These are phyloP conservation scores for Enteromius anoplus DNA, from an alignment of 2,797 vertebrate genomes.

Conservation along the genomic window DNA sequence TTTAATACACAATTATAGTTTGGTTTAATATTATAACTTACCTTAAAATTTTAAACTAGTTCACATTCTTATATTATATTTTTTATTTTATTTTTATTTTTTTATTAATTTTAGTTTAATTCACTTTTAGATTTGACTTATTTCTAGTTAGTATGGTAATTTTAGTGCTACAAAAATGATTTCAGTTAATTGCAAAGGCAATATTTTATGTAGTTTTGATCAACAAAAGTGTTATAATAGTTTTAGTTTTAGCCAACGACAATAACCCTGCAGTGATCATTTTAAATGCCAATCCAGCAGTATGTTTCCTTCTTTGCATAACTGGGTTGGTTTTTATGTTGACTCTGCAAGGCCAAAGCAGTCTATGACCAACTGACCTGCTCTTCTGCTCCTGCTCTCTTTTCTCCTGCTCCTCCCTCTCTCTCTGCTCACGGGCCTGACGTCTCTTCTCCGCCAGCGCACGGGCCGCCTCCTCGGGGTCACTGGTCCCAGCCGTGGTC, in stretches of 20 bases:
- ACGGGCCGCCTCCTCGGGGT: constrained; percentile 89
- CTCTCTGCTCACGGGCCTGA: constrained; percentile 91
- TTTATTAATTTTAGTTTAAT: neutral
- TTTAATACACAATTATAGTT: neutral
- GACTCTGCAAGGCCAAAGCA: neutral
- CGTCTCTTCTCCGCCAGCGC: constrained; percentile 89
- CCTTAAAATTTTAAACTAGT: neutral
- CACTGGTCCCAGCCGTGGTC: constrained; percentile 86
- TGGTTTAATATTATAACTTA: neutral
- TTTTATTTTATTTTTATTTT: neutral
- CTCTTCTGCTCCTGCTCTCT: constrained; percentile 86
- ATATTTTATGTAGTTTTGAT: neutral
- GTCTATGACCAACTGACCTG: constrained; percentile 73
- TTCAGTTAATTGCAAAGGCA: neutral
- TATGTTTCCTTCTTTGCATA: neutral
- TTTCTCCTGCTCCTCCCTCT: constrained; percentile 89
- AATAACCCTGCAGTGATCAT: neutral
- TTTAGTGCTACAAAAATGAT: neutral
- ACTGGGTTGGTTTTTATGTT: neutral
- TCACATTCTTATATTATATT: neutral
- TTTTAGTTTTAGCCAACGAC: neutral
- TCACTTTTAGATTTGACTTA: neutral
- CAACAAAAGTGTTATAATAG: neutral
- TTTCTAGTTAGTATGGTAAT: constrained; percentile 1
- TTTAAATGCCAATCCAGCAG: neutral